Base-by-base conservation (phyloP, 2,113 vertebrate genomes). In the Psittacus erithacus region DNA sequence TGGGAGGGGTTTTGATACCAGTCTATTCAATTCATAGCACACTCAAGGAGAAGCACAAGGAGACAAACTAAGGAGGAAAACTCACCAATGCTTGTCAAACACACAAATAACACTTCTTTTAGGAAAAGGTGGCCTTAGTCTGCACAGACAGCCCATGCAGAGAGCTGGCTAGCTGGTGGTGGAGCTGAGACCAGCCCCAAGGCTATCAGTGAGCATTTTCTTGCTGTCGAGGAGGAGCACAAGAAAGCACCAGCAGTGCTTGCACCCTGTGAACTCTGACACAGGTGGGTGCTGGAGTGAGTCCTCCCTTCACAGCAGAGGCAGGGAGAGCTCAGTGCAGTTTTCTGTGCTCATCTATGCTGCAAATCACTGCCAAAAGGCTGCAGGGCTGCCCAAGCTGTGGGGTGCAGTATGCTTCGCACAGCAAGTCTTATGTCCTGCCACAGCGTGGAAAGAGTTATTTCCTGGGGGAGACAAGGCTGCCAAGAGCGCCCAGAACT, bases 291-390 rank as follows among this genome's bases (percentile, higher is more conserved):
- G 29, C 92, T 44, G 38, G 41, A 31, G 10, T 0, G 0, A 90
- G 55, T 28, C 55, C 25, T 69, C 28, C 15, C 69, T 73, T 62
- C 1, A 0, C 60, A 78, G 84, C 65, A 59, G 44, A 67, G 52
- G 62, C 46, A 57, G 29, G 31, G n/a, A 46, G 28, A 60, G 67
- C 63, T 90, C 63, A 24, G 62, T 24, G 33, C 52, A 88, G 59
- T 69, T 35, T 5, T 5, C 67, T 0, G 1, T 0, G 0, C 70
- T 44, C 31, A 25, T 60, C 57, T 64, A n/a, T 0, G 3, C 75
- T 52, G 47, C 47, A 79, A 59, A 60, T 43, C 77, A 14, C 69
- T 81, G 89, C 91, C 88, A 75, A 87, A 86, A 89, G 44, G 91
- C 93, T 91, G 65, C 81, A 47, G 93, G 89, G 93, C 81, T 87